phyloP scores from a whole-genome alignment of 2,888 invertebrate species.

The Leucoma salicis region DNA sequence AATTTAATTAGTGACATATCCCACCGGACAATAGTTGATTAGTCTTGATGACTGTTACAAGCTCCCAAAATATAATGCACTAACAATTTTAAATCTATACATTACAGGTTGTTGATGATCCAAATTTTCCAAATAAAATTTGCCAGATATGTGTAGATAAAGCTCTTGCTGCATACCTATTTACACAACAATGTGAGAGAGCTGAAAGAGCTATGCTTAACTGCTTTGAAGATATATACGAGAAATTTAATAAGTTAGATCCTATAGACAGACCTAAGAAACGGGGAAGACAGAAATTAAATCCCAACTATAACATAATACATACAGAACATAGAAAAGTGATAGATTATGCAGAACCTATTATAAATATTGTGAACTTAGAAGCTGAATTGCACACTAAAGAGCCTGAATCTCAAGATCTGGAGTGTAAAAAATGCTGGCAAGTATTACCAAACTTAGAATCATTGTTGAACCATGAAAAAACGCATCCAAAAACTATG shows the following conservation, averaged over 20 bases:
- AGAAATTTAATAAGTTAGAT: conserved; percentile 64
- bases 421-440: conserved; percentile 68
- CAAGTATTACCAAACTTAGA: conserved; percentile 54
- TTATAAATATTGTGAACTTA: conserved; percentile 55
- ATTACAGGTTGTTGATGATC: conserved; percentile 57
- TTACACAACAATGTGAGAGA: conserved; percentile 66
- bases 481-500: conserved; percentile 63
- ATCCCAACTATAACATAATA: conserved; percentile 57
- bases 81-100: background rate
- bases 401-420: conserved; percentile 39
- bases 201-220: conserved; percentile 62
- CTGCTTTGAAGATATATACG: conserved; percentile 66
- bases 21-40: too few relatives aligned
- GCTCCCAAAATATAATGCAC: too few relatives aligned
- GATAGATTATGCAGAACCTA: conserved; percentile 66
- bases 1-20: background rate
- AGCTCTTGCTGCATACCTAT: conserved; percentile 59
- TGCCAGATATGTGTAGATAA: conserved; percentile 60
- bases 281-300: conserved; percentile 59
- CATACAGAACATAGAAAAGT: conserved; percentile 53
- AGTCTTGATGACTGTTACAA: too few relatives aligned
- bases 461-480: conserved; percentile 58
- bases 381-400: conserved; percentile 34
- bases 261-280: conserved; percentile 55
- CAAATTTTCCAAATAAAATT: conserved; percentile 62